Conservation (phyloP, 2,113 vertebrate genomes). For the Notechis scutatus region DNA sequence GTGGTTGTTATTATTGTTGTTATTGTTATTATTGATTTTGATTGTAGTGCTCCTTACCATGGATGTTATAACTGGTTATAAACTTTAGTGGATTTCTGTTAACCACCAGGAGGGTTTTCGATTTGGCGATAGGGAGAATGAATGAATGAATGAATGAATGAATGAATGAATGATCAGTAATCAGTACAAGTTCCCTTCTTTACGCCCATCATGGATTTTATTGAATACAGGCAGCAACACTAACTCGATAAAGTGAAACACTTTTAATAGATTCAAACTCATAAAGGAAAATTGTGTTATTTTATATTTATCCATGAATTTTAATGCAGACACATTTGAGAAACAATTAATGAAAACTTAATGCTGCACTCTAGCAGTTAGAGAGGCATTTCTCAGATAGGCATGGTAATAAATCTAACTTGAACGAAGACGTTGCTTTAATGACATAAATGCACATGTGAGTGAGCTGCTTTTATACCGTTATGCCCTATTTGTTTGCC, state of each 20-base stretch:
- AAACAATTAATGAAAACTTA: constrained; percentile 3
- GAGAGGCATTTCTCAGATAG: constrained; percentile 2
- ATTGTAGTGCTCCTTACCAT: not conserved
- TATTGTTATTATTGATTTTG: not conserved
- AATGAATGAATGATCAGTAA: not conserved
- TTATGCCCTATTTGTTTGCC: not conserved
- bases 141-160: too few relatives aligned
- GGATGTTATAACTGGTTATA: not conserved
- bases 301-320: not conserved
- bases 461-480: not conserved
- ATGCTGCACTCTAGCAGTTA: not conserved
- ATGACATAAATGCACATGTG: not conserved
- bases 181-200: not conserved
- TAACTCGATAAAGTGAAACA: not conserved
- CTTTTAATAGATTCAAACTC: not conserved
- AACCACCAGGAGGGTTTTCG: not conserved
- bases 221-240: not conserved
- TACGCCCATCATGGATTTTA: not conserved
- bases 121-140: not conserved
- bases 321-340: constrained; percentile 3
- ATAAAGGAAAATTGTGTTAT: constrained; percentile 5
- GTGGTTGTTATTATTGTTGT: not conserved
- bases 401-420: constrained; percentile 17
- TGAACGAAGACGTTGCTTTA: not conserved
- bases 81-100: not conserved